These are phyloP conservation scores for Myocastor coypus DNA, from an alignment of 2,113 vertebrate genomes.

Conservation along the genomic window DNA sequence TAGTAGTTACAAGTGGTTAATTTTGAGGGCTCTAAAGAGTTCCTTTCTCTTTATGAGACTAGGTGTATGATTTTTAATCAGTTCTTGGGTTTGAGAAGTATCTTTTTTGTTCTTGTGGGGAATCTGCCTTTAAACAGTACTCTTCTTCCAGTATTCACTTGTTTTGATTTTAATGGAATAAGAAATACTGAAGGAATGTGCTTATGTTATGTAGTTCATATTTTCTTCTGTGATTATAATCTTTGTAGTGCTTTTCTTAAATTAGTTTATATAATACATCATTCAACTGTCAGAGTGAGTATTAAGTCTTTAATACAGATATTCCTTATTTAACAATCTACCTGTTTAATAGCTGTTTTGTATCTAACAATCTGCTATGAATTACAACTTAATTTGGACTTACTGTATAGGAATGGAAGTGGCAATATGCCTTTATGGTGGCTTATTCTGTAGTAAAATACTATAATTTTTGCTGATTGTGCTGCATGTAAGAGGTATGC, in stretches of 20 bases:
- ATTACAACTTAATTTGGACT: not conserved
- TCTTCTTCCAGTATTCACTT: slow-evolving; percentile 40
- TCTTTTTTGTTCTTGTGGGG: slow-evolving; percentile 58
- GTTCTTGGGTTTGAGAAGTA: slow-evolving; percentile 59
- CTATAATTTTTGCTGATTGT: not conserved
- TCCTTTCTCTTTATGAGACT: slow-evolving; percentile 61
- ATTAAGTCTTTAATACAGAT: not conserved
- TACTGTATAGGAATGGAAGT: not conserved
- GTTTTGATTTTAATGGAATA: slow-evolving; percentile 56
- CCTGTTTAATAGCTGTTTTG: not conserved
- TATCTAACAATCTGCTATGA: not conserved
- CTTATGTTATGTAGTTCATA: slow-evolving; percentile 33
- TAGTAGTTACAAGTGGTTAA: slow-evolving; percentile 64
- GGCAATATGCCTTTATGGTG: not conserved
- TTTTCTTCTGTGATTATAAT: slow-evolving; percentile 37
- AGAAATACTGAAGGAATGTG: slow-evolving; percentile 55
- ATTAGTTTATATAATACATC: not conserved
- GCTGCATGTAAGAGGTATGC: not conserved
- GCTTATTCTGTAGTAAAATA: not conserved
- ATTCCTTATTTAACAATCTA: not conserved
- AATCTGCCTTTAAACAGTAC: slow-evolving; percentile 52
- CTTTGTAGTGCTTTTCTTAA: slow-evolving; percentile 45
- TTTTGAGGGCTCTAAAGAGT: slow-evolving; percentile 62
- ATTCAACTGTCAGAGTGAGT: slow-evolving; percentile 49
- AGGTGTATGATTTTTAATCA: slow-evolving; percentile 62